These are phyloP conservation scores for Spheniscus humboldti DNA, from an alignment of 2,797 vertebrate species.

Conservation along the genomic window DNA sequence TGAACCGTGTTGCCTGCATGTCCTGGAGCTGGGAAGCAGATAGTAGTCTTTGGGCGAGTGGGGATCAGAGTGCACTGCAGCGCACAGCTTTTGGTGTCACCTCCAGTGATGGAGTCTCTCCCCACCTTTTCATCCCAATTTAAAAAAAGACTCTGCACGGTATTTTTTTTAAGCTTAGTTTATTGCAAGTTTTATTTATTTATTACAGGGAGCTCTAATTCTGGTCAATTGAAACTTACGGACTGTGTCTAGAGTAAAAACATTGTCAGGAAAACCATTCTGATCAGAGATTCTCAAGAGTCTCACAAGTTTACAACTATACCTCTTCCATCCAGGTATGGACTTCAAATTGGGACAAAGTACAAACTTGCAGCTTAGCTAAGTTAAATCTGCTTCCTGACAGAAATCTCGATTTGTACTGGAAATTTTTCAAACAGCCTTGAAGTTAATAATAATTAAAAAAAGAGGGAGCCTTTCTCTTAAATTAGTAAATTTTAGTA, in stretches of 20 bases:
- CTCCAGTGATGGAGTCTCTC: fast-evolving
- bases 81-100: fast-evolving
- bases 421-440: background rate
- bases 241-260: background rate
- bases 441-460: background rate
- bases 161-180: background rate
- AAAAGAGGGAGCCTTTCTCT: background rate
- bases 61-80: fast-evolving
- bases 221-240: fast-evolving
- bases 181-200: background rate
- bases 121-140: too few species aligned
- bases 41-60: fast-evolving
- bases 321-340: background rate
- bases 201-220: background rate
- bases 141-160: background rate
- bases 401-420: background rate
- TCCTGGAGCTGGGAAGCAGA: background rate
- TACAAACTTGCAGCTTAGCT: background rate
- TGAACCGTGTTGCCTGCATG: fast-evolving
- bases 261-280: too few species aligned
- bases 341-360: background rate
- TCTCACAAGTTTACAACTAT: background rate
- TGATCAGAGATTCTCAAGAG: background rate
- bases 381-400: background rate
- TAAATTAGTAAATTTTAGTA: background rate